Evolutionary conservation across 1,140 invertebrate species (phyloP).

Genomic region (Zeugodacus cucurbitae): DNA sequence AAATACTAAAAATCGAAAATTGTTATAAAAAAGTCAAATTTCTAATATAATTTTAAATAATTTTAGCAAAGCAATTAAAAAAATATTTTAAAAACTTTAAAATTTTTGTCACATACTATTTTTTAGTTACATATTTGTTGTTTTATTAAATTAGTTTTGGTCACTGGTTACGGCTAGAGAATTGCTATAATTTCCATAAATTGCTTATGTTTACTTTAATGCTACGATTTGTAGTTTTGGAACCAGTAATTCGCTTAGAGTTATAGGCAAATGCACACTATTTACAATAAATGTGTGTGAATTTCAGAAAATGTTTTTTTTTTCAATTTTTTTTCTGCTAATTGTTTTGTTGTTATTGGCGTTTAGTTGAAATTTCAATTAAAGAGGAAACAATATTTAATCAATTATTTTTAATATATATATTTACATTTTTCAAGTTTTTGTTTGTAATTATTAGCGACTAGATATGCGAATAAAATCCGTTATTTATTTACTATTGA

Average conservation of each 20-base stretch:
- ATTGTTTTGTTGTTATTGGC: background rate
- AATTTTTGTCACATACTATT: background rate
- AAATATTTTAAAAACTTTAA: background rate
- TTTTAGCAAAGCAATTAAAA: background rate
- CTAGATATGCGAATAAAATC: constrained; percentile 28
- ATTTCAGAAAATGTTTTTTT: background rate
- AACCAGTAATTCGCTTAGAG: background rate
- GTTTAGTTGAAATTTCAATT: background rate
- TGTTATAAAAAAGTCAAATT: background rate
- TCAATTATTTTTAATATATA: background rate
- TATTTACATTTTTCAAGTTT: background rate
- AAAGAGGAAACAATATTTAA: background rate
- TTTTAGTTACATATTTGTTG: background rate
- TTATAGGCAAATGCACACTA: background rate
- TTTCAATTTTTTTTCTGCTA: background rate
- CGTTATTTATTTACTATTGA: background rate
- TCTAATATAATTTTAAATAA: background rate
- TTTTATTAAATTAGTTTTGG: constrained; percentile 22
- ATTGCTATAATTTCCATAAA: background rate
- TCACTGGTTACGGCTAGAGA: constrained; percentile 24
- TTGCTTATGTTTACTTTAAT: background rate
- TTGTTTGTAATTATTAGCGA: background rate
- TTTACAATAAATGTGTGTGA: background rate
- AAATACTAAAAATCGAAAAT: background rate
- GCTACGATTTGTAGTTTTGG: background rate